Base-by-base conservation (phyloP, 37 sponge, comb jelly and placozoan species). In the Ianthella basta region DNA sequence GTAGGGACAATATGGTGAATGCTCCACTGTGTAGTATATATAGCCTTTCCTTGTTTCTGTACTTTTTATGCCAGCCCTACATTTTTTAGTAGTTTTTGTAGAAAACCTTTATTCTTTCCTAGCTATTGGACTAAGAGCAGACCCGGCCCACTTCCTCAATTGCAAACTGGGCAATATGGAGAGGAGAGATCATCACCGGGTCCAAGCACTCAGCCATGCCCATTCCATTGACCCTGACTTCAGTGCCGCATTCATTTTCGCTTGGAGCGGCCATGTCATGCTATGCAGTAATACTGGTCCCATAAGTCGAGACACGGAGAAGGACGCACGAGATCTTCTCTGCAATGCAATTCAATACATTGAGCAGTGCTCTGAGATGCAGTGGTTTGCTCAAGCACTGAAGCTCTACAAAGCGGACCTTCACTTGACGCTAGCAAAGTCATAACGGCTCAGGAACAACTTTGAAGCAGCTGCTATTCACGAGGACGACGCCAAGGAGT, bases 181-280 rank as follows among this genome's bases (percentile, higher is more conserved):
- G n/a, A 36, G 40, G 40, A 36, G 78, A 75, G 78, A 75, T 40
- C 24, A 41, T 21, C 78, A 75, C 37, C 25, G 37, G 78, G 78
- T 16, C 21, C 15, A 36, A 4, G 78, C 78, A 18, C 37, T 75
- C 16, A 10, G 12, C 18, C 4, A 12, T 19, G 78, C 53, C 0
- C 2, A 41, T 2, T 24, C n/a, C 0, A 75, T 75, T 41, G 54
- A 36, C n/a, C 78, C 78, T 19, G 78, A 75, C 25, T 75, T 75
- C 54, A 75, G 78, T 41, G 78, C 78, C 40, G 78, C 78, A 19
- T 75, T 75, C 25, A 41, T 75, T 36, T 36, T 40, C 12, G 78
- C 78, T n/a, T 75, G 78, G 78, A 30, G 70, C 27, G 70, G 4
- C 0, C 2, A 19, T 53, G 40, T 44, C 44, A 0, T 0, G 21